Evolutionary conservation across 2,797 vertebrate genomes (phyloP), one percentile per base, ranked within the genome.

Genomic region (Falco concolor): DNA sequence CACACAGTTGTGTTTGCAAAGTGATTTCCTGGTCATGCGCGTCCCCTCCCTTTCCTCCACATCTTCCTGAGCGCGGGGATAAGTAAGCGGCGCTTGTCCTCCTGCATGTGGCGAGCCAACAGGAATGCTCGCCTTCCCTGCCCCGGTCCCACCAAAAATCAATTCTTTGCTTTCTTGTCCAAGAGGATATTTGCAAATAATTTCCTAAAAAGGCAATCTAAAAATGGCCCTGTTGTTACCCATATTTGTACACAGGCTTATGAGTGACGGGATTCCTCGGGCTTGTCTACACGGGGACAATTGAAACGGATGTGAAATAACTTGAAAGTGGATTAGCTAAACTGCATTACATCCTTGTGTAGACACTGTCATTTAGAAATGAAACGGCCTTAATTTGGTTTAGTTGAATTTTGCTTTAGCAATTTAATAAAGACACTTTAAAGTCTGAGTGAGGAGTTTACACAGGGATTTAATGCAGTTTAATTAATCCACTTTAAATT

Each of bases 151-250:
- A 22, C 74, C 24, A 5, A 81, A 93, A 89, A 94, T 90, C 93
- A 80, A 59, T 94, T 86, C 86, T 90, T 89, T 70, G 10, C 86
- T 90, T 11, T 45, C 78, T 95, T 74, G 74, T 92, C 93, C 84
- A 92, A 87, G 68, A 74, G 60, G 68, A 82, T 96, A 96, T 96
- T 96, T 97, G 95, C 93, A 95, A 97, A 93, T 93, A 94, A 92
- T 93, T 73, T 93, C 96, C 96, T 95, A 97, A 96, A 95, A 96
- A 97, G 96, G 95, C 92, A 96, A 94, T 96, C 95, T 84, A 63
- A 93, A 87, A 94, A 93, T 90, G 94, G 86, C 90, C 72, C 56
- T 84, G 93, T 95, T 95, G 95, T 94, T 97, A 94, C 92, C 96
- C 95, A 96, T 96, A 96, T 97, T 97, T 96, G 96, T 97, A 96